Percentiles rank a stretch among this genome's conserved stretches.
Evolutionary conservation across 2,797 vertebrate species (phyloP).

Genomic region (Uromys caudimaculatus): DNA sequence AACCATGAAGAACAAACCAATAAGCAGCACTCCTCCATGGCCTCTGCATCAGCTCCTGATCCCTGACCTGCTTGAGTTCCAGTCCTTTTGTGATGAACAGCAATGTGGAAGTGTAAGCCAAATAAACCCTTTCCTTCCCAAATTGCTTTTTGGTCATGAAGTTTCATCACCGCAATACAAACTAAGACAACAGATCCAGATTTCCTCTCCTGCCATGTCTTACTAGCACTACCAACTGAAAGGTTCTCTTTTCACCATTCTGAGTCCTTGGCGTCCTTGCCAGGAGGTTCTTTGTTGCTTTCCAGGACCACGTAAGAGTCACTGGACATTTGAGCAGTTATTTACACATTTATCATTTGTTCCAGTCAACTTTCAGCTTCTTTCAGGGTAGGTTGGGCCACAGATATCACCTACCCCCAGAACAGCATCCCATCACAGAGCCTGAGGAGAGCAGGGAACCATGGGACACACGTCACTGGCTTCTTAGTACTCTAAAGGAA

Average conservation of each 20-base stretch:
- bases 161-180: not conserved
- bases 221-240: not conserved
- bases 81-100: not conserved
- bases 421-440: not conserved
- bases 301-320: not conserved
- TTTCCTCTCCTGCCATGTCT: not conserved
- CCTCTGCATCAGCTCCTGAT: not conserved
- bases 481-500: not conserved
- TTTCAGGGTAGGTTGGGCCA: not conserved
- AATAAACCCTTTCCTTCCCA: not conserved
- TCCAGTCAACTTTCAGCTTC: not conserved
- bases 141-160: not conserved
- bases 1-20: not conserved
- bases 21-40: not conserved
- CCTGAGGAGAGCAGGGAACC: not conserved
- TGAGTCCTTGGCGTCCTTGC: not conserved
- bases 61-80: not conserved
- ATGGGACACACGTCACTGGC: not conserved
- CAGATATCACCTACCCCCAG: not conserved
- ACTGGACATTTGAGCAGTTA: not conserved
- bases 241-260: not conserved
- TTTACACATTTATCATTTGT: not conserved
- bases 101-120: not conserved
- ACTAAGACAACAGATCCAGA: not conserved
- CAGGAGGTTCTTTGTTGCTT: not conserved